These are phyloP conservation scores for Platyura marginata DNA, from an alignment of 1,140 invertebrate genomes.

Conservation along the genomic window DNA sequence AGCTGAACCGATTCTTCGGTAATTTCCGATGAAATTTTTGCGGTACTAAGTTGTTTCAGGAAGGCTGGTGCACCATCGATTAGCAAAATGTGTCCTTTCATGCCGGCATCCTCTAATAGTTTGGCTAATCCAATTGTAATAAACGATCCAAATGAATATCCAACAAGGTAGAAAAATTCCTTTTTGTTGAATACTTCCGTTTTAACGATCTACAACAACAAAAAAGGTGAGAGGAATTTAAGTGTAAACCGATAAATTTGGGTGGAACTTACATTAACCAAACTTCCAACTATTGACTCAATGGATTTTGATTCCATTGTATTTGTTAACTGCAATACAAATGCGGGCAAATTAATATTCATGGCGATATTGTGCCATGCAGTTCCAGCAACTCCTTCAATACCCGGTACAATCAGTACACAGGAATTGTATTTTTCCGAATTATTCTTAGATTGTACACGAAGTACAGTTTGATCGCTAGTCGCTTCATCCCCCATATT, in stretches of 20 bases:
- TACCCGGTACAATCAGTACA: slow-evolving; percentile 59
- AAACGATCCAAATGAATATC: slow-evolving; percentile 45
- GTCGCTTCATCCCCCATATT: slow-evolving; percentile 34
- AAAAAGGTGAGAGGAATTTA: neutral
- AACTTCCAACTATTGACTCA: neutral
- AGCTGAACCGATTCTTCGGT: slow-evolving; percentile 32
- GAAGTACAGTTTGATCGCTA: slow-evolving; percentile 10
- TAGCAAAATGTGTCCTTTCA: slow-evolving; percentile 30
- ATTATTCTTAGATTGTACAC: slow-evolving; percentile 19
- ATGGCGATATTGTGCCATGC: slow-evolving; percentile 19
- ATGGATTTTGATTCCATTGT: slow-evolving; percentile 5
- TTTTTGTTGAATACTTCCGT: slow-evolving; percentile 39
- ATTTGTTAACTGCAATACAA: slow-evolving; percentile 15
- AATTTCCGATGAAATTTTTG: slow-evolving; percentile 20
- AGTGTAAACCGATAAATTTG: neutral
- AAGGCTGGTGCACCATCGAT: slow-evolving; percentile 38
- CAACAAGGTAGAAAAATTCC: slow-evolving; percentile 34
- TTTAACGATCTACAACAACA: slow-evolving; percentile 11
- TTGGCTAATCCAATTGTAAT: slow-evolving; percentile 33
- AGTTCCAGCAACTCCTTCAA: slow-evolving; percentile 50
- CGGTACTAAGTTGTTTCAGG: slow-evolving; percentile 26
- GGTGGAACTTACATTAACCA: neutral
- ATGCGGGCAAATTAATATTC: slow-evolving; percentile 9
- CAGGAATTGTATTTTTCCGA: slow-evolving; percentile 16
- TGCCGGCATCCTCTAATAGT: slow-evolving; percentile 34